Percentiles rank a stretch among this genome's conserved stretches.
These are phyloP conservation scores for Silurus meridionalis DNA, from an alignment of 2,113 vertebrate species.

Conservation along the genomic window DNA sequence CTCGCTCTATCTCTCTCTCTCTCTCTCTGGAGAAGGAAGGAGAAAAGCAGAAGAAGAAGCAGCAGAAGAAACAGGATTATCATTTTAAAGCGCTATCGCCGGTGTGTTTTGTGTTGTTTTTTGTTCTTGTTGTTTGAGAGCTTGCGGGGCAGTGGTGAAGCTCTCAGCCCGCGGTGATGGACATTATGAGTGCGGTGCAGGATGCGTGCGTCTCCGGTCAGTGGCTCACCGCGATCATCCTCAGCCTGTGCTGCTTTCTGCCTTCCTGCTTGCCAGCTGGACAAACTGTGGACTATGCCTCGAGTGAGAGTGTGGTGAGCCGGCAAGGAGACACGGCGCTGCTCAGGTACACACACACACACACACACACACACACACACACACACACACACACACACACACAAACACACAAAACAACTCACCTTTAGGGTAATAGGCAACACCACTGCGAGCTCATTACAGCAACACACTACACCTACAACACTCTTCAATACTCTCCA, in stretches of 20 bases:
- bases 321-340: constrained; percentile 94
- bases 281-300: constrained; percentile 90
- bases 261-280: constrained; percentile 88
- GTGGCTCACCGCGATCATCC: constrained; percentile 87
- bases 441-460: too few species aligned
- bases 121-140: constrained; percentile 30
- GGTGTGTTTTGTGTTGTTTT: constrained; percentile 4
- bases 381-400: not conserved
- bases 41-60: constrained; percentile 26
- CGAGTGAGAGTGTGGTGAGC: constrained; percentile 91
- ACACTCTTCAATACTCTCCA: not conserved
- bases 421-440: not conserved
- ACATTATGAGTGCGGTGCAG: constrained; percentile 91
- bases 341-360: constrained; percentile 83
- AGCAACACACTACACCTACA: not conserved
- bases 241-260: constrained; percentile 91
- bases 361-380: constrained; percentile 1
- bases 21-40: constrained; percentile 54
- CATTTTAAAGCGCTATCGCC: constrained; percentile 23
- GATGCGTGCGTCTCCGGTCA: constrained; percentile 91
- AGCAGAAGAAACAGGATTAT: constrained; percentile 53
- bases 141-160: constrained; percentile 61
- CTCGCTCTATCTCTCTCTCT: too few species aligned
- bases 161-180: constrained; percentile 79
- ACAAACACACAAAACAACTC: not conserved